Evolutionary conservation across 2,797 vertebrate species (phyloP).

Genomic region (Sebastes trivittatus): DNA sequence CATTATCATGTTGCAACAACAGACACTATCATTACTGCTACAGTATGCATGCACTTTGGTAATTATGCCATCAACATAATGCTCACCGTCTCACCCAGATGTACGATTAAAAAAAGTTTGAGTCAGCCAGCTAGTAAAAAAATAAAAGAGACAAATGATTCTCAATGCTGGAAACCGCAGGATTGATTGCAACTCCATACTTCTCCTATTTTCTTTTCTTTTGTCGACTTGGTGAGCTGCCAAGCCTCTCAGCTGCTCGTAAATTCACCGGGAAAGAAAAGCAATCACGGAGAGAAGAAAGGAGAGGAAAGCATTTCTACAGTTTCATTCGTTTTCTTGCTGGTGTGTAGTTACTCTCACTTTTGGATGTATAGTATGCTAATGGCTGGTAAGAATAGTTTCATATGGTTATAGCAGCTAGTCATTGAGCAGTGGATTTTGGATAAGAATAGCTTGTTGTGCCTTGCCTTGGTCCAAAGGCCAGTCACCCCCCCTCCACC

Average conservation of each 20-base stretch:
- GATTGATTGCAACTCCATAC: slow-evolving; percentile 39
- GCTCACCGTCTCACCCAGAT: slow-evolving; percentile 29
- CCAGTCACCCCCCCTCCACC: not conserved
- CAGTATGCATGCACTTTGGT: slow-evolving; percentile 43
- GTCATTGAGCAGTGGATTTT: not conserved
- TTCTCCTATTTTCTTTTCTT: slow-evolving; percentile 4
- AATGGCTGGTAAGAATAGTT: not conserved
- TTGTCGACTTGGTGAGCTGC: slow-evolving; percentile 31
- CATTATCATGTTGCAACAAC: slow-evolving; percentile 62
- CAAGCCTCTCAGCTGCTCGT: slow-evolving; percentile 23
- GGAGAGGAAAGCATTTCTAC: not conserved
- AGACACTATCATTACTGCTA: slow-evolving; percentile 62
- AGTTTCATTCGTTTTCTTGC: not conserved
- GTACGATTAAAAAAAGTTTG: slow-evolving; percentile 22
- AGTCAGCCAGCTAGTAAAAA: slow-evolving; percentile 21
- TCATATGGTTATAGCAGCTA: not conserved
- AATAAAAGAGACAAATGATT: slow-evolving; percentile 31
- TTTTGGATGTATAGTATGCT: not conserved
- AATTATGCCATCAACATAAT: slow-evolving; percentile 62
- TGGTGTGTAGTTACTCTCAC: not conserved
- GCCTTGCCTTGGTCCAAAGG: slow-evolving; percentile 1
- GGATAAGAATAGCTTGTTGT: slow-evolving; percentile 21
- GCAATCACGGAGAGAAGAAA: slow-evolving; percentile 6
- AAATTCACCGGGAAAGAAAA: slow-evolving; percentile 40
- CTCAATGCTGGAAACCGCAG: not conserved